These are phyloP conservation scores for Lasioglossum figueresi DNA, from an alignment of 2,888 invertebrate species.

Conservation along the genomic window DNA sequence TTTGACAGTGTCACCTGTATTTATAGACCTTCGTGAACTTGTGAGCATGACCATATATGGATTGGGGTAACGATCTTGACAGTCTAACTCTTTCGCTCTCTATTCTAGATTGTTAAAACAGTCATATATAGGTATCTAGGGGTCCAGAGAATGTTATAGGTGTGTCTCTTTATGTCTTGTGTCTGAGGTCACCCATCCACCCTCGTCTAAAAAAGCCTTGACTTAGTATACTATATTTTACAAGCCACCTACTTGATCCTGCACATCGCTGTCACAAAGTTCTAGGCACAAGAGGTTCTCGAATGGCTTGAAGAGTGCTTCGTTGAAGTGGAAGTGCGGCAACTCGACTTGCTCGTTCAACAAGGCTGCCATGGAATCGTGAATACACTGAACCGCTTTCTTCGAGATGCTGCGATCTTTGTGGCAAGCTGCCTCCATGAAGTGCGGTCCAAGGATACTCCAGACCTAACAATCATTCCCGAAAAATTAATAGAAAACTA, in stretches of 20 bases:
- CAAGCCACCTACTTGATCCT: conserved; percentile 85
- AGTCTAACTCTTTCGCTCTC: neutral
- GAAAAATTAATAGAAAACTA: neutral
- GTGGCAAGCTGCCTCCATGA: conserved; percentile 98
- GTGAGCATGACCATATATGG: neutral
- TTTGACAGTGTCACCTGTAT: neutral
- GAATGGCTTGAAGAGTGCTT: conserved; percentile 96
- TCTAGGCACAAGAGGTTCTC: conserved; percentile 97
- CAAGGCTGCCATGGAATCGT: conserved; percentile 94
- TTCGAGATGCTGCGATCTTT: conserved; percentile 95
- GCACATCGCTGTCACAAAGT: conserved; percentile 96
- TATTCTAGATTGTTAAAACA: neutral
- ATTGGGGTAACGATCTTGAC: neutral
- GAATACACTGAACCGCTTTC: conserved; percentile 95
- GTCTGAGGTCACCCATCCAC: neutral
- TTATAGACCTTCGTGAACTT: neutral
- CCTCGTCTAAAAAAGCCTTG: neutral
- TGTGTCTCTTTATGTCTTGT: neutral
- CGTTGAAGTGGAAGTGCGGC: conserved; percentile 97
- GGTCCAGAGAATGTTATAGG: neutral
- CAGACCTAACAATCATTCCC: conserved; percentile 85
- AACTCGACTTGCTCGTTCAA: conserved; percentile 94
- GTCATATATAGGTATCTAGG: neutral
- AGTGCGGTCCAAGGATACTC: conserved; percentile 96
- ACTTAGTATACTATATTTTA: neutral